Evolutionary conservation across 1,140 invertebrate genomes (phyloP).

Genomic region (Drosophila tristis): DNA sequence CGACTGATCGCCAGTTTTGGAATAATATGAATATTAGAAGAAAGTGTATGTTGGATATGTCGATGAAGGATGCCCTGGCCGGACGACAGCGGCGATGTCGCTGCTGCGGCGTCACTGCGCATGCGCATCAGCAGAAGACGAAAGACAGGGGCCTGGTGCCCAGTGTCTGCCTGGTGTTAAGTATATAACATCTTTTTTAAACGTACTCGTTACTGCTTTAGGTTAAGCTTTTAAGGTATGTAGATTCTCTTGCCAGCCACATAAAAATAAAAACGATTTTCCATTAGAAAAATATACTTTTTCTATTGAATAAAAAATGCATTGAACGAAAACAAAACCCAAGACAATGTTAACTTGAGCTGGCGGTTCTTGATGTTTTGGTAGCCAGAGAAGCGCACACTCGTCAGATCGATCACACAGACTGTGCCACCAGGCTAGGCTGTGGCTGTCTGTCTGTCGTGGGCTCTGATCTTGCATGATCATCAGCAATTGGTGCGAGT

Average conservation of each 20-base stretch:
- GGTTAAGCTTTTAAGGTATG: slow-evolving; percentile 76
- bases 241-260: slow-evolving; percentile 55
- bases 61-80: too few relatives aligned
- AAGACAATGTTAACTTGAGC: slow-evolving; percentile 58
- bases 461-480: not conserved
- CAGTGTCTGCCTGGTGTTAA: slow-evolving; percentile 60
- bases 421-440: too few relatives aligned
- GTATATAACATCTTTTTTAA: slow-evolving; percentile 51
- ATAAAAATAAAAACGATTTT: slow-evolving; percentile 69
- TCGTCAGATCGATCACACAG: slow-evolving; percentile 1
- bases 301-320: slow-evolving; percentile 77
- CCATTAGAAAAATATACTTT: slow-evolving; percentile 74
- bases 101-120: slow-evolving; percentile 35
- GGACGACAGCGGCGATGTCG: too few relatives aligned
- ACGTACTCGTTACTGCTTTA: slow-evolving; percentile 30
- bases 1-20: too few relatives aligned
- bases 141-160: slow-evolving; percentile 12
- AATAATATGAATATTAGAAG: too few relatives aligned
- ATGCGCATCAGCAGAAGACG: slow-evolving; percentile 50
- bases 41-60: too few relatives aligned
- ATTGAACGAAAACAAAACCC: slow-evolving; percentile 45
- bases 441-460: not conserved
- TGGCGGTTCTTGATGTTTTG: slow-evolving; percentile 72
- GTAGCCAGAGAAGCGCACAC: slow-evolving; percentile 36
- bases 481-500: too few relatives aligned